phyloP scores from a whole-genome alignment of 2,888 invertebrate species.

The Tachina lurida region DNA sequence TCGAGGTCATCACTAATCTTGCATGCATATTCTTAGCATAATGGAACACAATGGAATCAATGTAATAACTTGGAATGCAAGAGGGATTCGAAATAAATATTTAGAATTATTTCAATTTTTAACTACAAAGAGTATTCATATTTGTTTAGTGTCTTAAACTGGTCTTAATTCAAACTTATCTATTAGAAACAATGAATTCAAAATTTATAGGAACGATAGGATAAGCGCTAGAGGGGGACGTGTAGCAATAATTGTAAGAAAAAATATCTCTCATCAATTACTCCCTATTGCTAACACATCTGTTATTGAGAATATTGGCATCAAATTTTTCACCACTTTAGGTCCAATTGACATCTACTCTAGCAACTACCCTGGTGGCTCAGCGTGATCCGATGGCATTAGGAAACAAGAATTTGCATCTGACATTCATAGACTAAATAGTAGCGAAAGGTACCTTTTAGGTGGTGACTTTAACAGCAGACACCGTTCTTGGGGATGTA shows the following conservation, averaged over 20 bases:
- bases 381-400: no score
- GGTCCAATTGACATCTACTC: no score
- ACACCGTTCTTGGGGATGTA: no score
- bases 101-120: constrained; percentile 15
- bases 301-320: constrained; percentile 19
- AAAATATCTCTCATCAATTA: constrained; percentile 13
- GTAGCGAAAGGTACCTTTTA: no score
- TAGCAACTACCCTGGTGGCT: no score
- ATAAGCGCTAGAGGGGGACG: neutral
- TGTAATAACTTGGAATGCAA: constrained; percentile 33
- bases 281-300: neutral
- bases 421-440: no score
- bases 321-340: neutral
- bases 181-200: no score
- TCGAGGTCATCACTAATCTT: constrained; percentile 10
- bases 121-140: neutral
- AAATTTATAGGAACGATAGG: neutral
- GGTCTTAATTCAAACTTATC: neutral
- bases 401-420: no score
- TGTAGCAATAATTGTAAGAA: constrained; percentile 17
- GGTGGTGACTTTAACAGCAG: no score
- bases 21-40: constrained; percentile 13
- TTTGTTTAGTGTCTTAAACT: constrained; percentile 12
- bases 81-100: constrained; percentile 29
- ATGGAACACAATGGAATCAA: constrained; percentile 2